Evolutionary conservation across 2,888 invertebrate species (phyloP).

Genomic region (Brenthis daphne): DNA sequence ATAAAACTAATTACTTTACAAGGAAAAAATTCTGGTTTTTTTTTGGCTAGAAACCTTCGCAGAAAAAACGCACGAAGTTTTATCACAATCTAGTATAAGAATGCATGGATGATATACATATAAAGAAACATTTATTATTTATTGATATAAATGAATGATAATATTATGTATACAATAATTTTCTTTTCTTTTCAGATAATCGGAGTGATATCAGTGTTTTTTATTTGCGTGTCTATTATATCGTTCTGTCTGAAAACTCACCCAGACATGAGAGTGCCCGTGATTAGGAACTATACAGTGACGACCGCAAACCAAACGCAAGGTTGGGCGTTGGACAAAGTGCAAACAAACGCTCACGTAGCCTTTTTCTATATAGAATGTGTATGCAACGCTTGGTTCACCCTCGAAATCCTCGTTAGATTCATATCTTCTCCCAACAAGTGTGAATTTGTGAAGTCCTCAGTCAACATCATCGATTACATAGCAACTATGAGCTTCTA

Average conservation of each 20-base stretch:
- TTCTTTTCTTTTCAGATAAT: slow-evolving; percentile 88
- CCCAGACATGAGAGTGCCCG: slow-evolving; percentile 97
- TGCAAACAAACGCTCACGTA: slow-evolving; percentile 96
- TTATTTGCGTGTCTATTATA: slow-evolving; percentile 99
- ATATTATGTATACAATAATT: neutral
- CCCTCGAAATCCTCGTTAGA: slow-evolving; percentile 95
- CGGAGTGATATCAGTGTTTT: slow-evolving; percentile 99
- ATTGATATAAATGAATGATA: too few relatives aligned
- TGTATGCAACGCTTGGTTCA: slow-evolving; percentile 99
- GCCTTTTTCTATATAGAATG: slow-evolving; percentile 99
- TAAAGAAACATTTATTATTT: too few relatives aligned
- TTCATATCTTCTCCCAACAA: slow-evolving; percentile 97
- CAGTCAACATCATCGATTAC: slow-evolving; percentile 99
- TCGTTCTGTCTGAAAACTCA: slow-evolving; percentile 99
- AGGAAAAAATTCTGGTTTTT: too few relatives aligned
- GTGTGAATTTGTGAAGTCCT: slow-evolving; percentile 96
- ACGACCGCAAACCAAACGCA: slow-evolving; percentile 88
- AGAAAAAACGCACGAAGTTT: too few relatives aligned
- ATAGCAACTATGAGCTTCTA: slow-evolving; percentile 99
- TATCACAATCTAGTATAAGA: too few relatives aligned
- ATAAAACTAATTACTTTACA: too few relatives aligned
- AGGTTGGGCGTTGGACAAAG: slow-evolving; percentile 93
- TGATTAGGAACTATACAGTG: slow-evolving; percentile 90
- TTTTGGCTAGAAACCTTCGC: too few relatives aligned
- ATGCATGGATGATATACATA: too few relatives aligned